Evolutionary conservation across 2,113 vertebrate species (phyloP), one percentile per base, ranked within the genome.

Genomic region (Hyperoodon ampullatus): DNA sequence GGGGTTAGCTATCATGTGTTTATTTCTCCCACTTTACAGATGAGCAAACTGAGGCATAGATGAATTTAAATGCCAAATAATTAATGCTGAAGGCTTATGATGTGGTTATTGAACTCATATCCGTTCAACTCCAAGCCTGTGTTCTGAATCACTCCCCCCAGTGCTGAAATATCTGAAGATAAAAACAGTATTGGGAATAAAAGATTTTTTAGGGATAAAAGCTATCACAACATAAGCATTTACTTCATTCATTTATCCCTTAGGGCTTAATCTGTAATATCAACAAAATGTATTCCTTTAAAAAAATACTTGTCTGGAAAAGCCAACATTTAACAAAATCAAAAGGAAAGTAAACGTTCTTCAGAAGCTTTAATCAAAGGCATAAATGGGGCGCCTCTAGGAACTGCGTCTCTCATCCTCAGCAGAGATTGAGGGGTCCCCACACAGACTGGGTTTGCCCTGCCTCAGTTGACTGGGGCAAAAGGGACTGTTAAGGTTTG

Each of bases 241-340:
- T 80, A 80, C 75, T 63, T 93, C 42, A 55, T 75, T 47, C 53
- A 55, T 80, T 61, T n/a, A 61, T 72, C 66, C 78, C 39, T 61
- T 33, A 82, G 33, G 87, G 60, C 65, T 89, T 95, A 74, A 77
- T 93, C 92, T 77, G 72, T 39, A 83, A 85, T 77, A 61, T 39
- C 47, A 85, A 58, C 28, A 78, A 83, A 72, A 50, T 90, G 42
- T 60, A 71, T 26, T 83, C 16, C 24, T 81, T 94, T 90, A 72
- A 89, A 60, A 95, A 83, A 65, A 75, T 53, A 61, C 28, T 63
- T 87, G 16, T 63, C 63, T 82, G 9, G 71, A 63, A 74, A 87
- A 85, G 70, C 39, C 42, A 74, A 35, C 83, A 6, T 78, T 80
- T 85, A 74, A 86, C 33, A 58, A 85, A 95, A 72, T 77, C 74